These are phyloP conservation scores for Pseudochaenichthys georgianus DNA, from an alignment of 2,797 vertebrate genomes.

Conservation along the genomic window DNA sequence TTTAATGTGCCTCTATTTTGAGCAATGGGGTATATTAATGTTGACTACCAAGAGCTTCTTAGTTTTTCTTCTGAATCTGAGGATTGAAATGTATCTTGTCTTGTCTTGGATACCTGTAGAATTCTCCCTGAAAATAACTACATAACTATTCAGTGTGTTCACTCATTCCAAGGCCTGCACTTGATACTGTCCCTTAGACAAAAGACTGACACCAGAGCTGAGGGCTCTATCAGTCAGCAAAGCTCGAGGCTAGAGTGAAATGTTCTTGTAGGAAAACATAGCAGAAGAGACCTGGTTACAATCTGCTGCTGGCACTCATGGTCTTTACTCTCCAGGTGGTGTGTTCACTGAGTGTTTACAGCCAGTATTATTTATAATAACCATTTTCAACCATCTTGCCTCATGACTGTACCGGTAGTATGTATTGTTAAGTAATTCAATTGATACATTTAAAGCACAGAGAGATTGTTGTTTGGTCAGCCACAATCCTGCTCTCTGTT, in stretches of 20 bases:
- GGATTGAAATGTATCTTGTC: constrained; percentile 45
- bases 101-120: constrained; percentile 26
- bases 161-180: constrained; percentile 40
- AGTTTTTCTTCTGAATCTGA: constrained; percentile 34
- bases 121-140: constrained; percentile 38
- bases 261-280: constrained; percentile 52
- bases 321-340: constrained; percentile 3
- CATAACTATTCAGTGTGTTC: constrained; percentile 48
- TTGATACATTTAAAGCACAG: constrained; percentile 14
- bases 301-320: constrained; percentile 22
- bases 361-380: neutral
- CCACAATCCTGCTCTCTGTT: constrained; percentile 8
- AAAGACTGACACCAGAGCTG: constrained; percentile 62
- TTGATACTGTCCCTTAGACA: constrained; percentile 63
- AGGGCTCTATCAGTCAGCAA: constrained; percentile 62
- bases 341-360: constrained; percentile 16
- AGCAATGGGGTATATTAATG: neutral
- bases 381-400: too few relatives aligned
- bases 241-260: constrained; percentile 58
- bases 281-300: constrained; percentile 51
- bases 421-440: neutral
- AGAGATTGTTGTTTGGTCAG: constrained; percentile 8
- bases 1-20: too few relatives aligned
- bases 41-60: constrained; percentile 8
- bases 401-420: too few relatives aligned